phyloP scores from a whole-genome alignment of 2,797 vertebrate species.

The Enteromius anoplus region DNA sequence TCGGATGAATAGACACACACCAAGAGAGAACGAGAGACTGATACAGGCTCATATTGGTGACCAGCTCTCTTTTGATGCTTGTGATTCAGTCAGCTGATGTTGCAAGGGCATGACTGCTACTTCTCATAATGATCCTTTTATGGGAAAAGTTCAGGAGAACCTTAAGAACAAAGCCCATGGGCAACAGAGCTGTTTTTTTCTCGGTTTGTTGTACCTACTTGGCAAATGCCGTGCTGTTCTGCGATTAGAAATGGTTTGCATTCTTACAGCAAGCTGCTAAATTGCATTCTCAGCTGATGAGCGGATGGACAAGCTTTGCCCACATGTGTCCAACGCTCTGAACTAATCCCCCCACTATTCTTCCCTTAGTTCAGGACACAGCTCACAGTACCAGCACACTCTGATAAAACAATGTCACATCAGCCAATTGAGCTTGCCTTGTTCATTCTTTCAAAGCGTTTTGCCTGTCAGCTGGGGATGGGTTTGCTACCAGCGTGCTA shows the following conservation, averaged over 20 bases:
- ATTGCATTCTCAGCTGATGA: conserved; percentile 66
- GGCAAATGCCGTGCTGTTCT: conserved; percentile 38
- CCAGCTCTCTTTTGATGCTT: conserved; percentile 23
- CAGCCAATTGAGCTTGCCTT: conserved; percentile 18
- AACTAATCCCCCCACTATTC: conserved; percentile 13
- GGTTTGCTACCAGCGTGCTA: not conserved
- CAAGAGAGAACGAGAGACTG: conserved; percentile 1
- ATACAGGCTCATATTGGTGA: conserved; percentile 8
- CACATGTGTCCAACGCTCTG: conserved; percentile 17
- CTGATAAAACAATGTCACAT: conserved; percentile 35
- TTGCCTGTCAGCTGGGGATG: conserved; percentile 20
- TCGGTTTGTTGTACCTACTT: conserved; percentile 7
- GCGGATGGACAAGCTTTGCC: not conserved
- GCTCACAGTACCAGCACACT: conserved; percentile 13
- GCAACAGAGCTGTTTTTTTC: not conserved
- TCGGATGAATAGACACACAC: not conserved
- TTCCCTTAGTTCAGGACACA: conserved; percentile 8
- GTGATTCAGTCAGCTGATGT: conserved; percentile 40
- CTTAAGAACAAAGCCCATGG: not conserved
- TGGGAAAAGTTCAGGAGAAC: conserved; percentile 7
- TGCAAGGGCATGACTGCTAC: conserved; percentile 37
- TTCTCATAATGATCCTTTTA: conserved; percentile 41
- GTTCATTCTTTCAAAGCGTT: conserved; percentile 32
- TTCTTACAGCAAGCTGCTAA: conserved; percentile 64
- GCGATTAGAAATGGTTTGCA: conserved; percentile 54